Evolutionary conservation across 2,113 vertebrate genomes (phyloP).

Genomic region (Thymallus thymallus): DNA sequence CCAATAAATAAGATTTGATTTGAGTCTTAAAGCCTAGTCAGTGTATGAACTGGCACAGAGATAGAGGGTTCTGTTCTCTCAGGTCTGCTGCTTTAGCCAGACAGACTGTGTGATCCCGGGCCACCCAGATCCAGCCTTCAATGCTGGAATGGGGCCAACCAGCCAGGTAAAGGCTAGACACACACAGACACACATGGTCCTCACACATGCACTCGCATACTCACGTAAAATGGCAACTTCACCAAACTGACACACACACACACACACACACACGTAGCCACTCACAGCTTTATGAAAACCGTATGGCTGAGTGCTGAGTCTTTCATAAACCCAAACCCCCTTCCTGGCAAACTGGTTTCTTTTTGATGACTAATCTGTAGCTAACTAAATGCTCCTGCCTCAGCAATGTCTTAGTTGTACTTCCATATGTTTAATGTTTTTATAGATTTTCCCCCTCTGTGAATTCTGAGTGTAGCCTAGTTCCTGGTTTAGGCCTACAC

Average conservation of each 20-base stretch:
- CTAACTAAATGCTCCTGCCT: slow-evolving; percentile 44
- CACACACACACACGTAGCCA: slow-evolving; percentile 8
- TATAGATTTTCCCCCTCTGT: slow-evolving; percentile 19
- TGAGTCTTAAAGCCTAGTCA: slow-evolving; percentile 44
- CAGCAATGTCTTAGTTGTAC: slow-evolving; percentile 38
- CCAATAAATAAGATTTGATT: too few relatives aligned
- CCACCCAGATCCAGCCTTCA: slow-evolving; percentile 62
- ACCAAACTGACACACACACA: slow-evolving; percentile 7
- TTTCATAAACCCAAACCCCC: slow-evolving; percentile 44
- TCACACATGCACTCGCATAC: too few relatives aligned
- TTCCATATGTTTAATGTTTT: slow-evolving; percentile 58
- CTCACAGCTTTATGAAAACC: slow-evolving; percentile 58
- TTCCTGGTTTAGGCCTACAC: slow-evolving; percentile 39
- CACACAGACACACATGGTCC: background rate
- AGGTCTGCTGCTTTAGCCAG: slow-evolving; percentile 30
- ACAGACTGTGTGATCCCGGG: slow-evolving; percentile 50
- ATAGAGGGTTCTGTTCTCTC: slow-evolving; percentile 43
- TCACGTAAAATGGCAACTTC: slow-evolving; percentile 40
- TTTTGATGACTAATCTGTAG: slow-evolving; percentile 65
- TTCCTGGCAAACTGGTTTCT: slow-evolving; percentile 51
- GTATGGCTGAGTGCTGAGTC: slow-evolving; percentile 37
- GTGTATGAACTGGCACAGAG: slow-evolving; percentile 60
- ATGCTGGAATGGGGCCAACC: slow-evolving; percentile 37
- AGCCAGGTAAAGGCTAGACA: slow-evolving; percentile 47
- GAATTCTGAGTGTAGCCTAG: slow-evolving; percentile 19